Evolutionary conservation across 2,888 invertebrate species (phyloP).

Genomic region (Dicycla oo): DNA sequence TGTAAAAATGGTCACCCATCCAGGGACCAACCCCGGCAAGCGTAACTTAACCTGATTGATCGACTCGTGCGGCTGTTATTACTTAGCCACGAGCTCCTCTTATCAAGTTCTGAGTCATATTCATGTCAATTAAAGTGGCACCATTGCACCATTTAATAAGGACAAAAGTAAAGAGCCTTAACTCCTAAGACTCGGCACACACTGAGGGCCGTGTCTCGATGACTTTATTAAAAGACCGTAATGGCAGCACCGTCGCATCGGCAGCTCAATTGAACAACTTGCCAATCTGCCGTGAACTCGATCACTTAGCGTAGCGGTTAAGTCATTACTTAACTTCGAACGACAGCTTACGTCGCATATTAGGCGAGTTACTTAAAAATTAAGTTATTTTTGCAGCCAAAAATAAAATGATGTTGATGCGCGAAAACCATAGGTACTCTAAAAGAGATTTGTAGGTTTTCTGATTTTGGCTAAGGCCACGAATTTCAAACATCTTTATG

Average conservation of each 20-base stretch:
- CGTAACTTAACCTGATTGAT: too few relatives aligned
- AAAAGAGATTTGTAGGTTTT: background rate
- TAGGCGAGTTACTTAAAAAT: slow-evolving; percentile 1
- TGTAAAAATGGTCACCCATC: too few relatives aligned
- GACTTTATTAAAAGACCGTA: slow-evolving; percentile 45
- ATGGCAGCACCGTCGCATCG: slow-evolving; percentile 28
- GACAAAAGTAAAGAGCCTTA: background rate
- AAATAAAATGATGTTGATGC: fast-evolving
- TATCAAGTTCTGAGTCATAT: too few relatives aligned
- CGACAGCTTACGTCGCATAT: slow-evolving; percentile 17
- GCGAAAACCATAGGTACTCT: background rate
- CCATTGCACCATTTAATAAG: background rate
- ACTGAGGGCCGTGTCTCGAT: background rate
- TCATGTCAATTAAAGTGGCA: too few relatives aligned
- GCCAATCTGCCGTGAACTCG: slow-evolving; percentile 49
- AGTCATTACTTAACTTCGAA: slow-evolving; percentile 49
- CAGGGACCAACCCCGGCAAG: too few relatives aligned
- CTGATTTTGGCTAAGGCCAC: background rate
- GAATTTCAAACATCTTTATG: too few relatives aligned
- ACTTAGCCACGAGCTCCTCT: too few relatives aligned
- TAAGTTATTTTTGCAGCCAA: background rate
- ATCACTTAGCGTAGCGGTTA: slow-evolving; percentile 47
- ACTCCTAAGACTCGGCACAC: slow-evolving; percentile 10
- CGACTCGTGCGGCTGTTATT: too few relatives aligned
- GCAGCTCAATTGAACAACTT: slow-evolving; percentile 44